These are phyloP conservation scores for Aquatica leii DNA, from an alignment of 2,888 invertebrate genomes.

Conservation along the genomic window DNA sequence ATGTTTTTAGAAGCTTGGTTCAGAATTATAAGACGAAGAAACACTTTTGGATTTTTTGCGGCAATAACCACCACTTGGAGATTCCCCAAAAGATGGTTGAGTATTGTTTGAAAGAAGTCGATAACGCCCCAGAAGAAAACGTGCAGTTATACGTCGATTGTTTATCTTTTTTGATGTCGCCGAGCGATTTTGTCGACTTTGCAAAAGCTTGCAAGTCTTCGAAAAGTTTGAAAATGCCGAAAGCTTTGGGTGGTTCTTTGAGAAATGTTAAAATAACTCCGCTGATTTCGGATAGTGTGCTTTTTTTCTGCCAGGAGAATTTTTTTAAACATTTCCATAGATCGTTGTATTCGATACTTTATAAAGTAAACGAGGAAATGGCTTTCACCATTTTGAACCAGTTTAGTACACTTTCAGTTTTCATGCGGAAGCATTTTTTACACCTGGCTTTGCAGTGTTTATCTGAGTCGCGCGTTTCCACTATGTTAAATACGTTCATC, in stretches of 20 bases:
- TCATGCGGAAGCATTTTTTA: constrained; percentile 25
- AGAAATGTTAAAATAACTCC: constrained; percentile 21
- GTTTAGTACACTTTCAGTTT: constrained; percentile 13
- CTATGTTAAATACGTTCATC: constrained; percentile 9
- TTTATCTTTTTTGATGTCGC: background rate
- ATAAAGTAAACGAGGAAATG: constrained; percentile 18
- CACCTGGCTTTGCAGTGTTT: constrained; percentile 9
- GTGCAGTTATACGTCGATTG: background rate
- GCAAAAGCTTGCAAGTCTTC: background rate
- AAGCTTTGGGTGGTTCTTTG: constrained; percentile 3
- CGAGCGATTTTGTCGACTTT: background rate
- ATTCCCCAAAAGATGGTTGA: constrained; percentile 15
- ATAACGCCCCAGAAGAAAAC: background rate
- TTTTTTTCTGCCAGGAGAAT: constrained; percentile 17
- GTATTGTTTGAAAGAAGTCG: background rate
- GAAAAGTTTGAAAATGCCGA: background rate
- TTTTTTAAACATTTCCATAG: constrained; percentile 20
- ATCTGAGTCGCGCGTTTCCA: background rate
- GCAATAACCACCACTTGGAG: constrained; percentile 19
- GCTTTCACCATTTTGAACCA: constrained; percentile 12
- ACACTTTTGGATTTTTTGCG: constrained; percentile 17
- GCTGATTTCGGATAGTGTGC: constrained; percentile 11
- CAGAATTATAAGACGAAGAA: background rate
- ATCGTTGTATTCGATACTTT: constrained; percentile 20
- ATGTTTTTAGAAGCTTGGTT: background rate